Percentiles rank a stretch among this genome's conserved stretches.
These are phyloP conservation scores for Jordanella pulchra DNA, from an alignment of 2,797 vertebrate species.

Conservation along the genomic window DNA sequence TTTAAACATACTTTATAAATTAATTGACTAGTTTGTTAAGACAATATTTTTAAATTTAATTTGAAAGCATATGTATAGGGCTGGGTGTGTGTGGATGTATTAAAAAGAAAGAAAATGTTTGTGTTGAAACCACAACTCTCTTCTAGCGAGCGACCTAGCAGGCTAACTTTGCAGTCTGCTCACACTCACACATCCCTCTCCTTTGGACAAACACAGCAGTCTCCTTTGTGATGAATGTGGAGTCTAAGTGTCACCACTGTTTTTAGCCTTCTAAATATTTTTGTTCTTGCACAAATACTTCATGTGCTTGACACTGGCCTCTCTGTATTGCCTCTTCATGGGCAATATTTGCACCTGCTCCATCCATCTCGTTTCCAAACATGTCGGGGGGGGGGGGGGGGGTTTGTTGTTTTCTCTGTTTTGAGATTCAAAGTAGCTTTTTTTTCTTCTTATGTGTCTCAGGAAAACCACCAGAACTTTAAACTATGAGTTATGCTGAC, in stretches of 20 bases:
- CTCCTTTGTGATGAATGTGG: conserved; percentile 77
- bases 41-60: conserved; percentile 15
- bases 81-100: neutral
- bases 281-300: conserved; percentile 68
- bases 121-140: conserved; percentile 32
- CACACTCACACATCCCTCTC: conserved; percentile 65
- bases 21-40: conserved; percentile 3
- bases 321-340: conserved; percentile 78
- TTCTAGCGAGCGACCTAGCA: conserved; percentile 50
- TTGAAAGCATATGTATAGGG: conserved; percentile 13
- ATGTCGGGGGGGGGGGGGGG: too few species aligned
- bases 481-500: conserved; percentile 53
- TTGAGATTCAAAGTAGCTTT: neutral
- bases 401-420: conserved; percentile 25
- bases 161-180: conserved; percentile 70
- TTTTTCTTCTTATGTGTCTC: conserved; percentile 27
- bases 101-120: neutral
- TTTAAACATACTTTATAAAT: neutral
- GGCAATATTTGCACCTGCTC: conserved; percentile 81
- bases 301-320: conserved; percentile 74
- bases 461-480: conserved; percentile 52
- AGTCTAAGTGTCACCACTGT: conserved; percentile 77
- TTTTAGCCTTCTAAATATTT: conserved; percentile 82
- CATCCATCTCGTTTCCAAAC: conserved; percentile 48
- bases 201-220: conserved; percentile 78